Evolutionary conservation across 2,113 vertebrate genomes (phyloP).

Genomic region (Pluvianellus socialis): DNA sequence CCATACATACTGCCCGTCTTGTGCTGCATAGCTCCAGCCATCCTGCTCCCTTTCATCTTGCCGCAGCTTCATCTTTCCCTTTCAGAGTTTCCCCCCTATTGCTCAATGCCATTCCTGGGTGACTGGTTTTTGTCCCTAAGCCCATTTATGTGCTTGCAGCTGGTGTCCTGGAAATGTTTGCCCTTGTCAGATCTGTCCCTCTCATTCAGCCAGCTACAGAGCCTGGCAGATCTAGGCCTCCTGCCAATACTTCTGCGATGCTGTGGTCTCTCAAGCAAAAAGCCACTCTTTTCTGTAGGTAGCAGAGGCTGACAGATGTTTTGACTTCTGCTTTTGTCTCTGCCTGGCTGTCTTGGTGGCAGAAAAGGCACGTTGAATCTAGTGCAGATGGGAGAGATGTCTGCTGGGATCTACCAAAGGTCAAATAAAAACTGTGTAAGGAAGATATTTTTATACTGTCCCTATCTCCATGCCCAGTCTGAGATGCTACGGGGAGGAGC

Average conservation of each 20-base stretch:
- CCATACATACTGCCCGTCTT: neutral
- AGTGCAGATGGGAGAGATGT: neutral
- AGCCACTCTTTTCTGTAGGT: neutral
- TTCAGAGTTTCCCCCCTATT: neutral
- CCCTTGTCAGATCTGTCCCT: slow-evolving; percentile 44
- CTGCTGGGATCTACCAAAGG: neutral
- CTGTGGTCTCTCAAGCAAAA: slow-evolving; percentile 36
- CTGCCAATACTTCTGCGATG: neutral
- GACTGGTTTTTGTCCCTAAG: neutral
- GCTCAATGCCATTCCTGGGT: neutral
- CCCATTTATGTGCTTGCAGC: neutral
- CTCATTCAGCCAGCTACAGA: neutral
- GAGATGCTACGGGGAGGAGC: neutral
- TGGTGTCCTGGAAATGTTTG: slow-evolving; percentile 18
- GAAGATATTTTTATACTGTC: neutral
- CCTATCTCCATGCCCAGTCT: neutral
- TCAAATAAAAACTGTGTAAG: neutral
- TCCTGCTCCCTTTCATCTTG: neutral
- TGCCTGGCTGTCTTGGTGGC: neutral
- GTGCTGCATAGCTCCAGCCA: neutral
- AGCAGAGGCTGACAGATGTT: slow-evolving; percentile 36
- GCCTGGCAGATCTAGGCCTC: slow-evolving; percentile 37
- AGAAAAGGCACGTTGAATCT: neutral
- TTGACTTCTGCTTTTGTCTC: slow-evolving; percentile 6
- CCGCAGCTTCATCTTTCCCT: neutral